Base-by-base conservation (phyloP, 2,888 invertebrate species). In the Pollenia amentaria region DNA sequence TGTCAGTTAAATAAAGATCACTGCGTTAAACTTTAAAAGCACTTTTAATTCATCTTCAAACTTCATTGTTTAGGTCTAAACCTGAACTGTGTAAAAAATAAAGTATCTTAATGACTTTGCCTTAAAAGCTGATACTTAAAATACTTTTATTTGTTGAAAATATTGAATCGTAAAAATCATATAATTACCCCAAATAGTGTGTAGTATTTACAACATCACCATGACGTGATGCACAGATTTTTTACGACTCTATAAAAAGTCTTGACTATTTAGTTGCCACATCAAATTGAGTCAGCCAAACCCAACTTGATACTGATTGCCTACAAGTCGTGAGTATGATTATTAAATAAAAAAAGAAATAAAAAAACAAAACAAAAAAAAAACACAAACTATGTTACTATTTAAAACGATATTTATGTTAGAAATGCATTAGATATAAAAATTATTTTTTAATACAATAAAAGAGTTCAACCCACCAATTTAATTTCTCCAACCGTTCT, bases 401-500 rank as follows among this genome's bases (percentile, higher is more conserved):
- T 55, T 77, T 57, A 67, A 77, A 77, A 67, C 38, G 46, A 55
- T 77, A 57, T 38, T 78, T 70, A 78, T 60, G 60, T 60, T 51
- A 38, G 51, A 78, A 78, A 48, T 62, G 60, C 51, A 57, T 78
- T 60, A 57, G 21, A 40, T 40, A 60, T 60, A 42, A 60, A 14
- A 69, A 69, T 78, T 38, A 78, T 67, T 42, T 69, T 48, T 73
- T 73, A 53, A 53, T 53, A 70, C 53, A 70, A 77, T 51, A 55
- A 44, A 78, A 78, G 62, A 70, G 72, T 64, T 80, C 75, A 80
- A 80, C 79, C 79, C 48, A 76, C 62, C 75, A 64, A 84, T 80
- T 84, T 84, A 80, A 70, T 76, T 78, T 60, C 44, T 16, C 64
- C 78, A 73, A 72, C 57, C 84, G 64, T 84, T 80, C 64, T 70